phyloP scores from a whole-genome alignment of 1,140 invertebrate genomes.

The Drosophila suzukii region DNA sequence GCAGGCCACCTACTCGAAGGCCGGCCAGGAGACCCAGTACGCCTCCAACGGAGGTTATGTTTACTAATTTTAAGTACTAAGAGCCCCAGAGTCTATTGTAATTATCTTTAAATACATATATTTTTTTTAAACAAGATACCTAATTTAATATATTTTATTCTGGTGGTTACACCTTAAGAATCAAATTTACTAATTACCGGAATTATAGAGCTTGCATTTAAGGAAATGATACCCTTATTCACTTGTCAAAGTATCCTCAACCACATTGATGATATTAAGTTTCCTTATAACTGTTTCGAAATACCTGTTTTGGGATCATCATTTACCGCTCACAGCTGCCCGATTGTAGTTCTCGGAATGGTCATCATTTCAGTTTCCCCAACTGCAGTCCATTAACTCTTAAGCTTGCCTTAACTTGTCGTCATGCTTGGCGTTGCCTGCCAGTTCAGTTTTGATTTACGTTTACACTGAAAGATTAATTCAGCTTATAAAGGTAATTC shows the following conservation, averaged over 20 bases:
- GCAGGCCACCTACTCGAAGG: background rate
- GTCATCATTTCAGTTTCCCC: background rate
- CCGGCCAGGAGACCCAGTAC: constrained; percentile 54
- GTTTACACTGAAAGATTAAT: background rate
- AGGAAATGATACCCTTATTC: background rate
- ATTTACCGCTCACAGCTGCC: constrained; percentile 12
- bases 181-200: no score
- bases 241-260: background rate
- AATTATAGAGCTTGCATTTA: no score
- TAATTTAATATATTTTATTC: background rate
- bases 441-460: background rate
- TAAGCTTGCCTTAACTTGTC: constrained; percentile 2
- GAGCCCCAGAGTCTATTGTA: constrained; percentile 7
- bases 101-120: constrained; percentile 2
- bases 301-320: constrained; percentile 1
- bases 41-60: constrained; percentile 71
- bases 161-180: no score
- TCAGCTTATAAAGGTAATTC: no score
- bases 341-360: constrained; percentile 19
- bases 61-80: constrained; percentile 42
- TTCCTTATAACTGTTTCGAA: background rate
- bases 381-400: constrained; percentile 8
- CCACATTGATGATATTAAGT: background rate
- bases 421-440: background rate
- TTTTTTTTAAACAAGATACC: constrained; percentile 1